Evolutionary conservation across 2,113 vertebrate genomes (phyloP), one percentile per base, ranked within the genome.

Genomic region (Daphoenositta chrysoptera): DNA sequence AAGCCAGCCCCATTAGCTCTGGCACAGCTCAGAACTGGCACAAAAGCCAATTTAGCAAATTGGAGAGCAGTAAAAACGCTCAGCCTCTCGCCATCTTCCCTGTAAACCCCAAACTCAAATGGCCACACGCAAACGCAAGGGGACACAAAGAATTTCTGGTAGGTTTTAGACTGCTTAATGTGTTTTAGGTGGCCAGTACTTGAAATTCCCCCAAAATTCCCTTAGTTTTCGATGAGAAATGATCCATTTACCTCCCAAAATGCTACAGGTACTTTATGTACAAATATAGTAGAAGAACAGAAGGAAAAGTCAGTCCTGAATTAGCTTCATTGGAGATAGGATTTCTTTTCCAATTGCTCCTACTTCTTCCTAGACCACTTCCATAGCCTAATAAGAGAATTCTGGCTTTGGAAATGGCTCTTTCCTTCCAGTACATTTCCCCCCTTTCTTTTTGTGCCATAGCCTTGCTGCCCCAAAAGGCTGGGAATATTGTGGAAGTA

Each of bases 241-340:
- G 9, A n/a, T 24, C 14, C 3, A 19, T 16, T 64, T 8, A 15
- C 53, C 61, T 44, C 68, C 37, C 37, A 80, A 64, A 82, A 40
- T 15, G 3, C 4, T 63, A 0, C 2, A 17, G n/a, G 23, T 11
- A 12, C 8, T 26, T 78, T 20, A 44, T 58, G 37, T 53, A 42
- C 2, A 35, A n/a, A 48, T 57, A 31, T 0, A 28, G 7, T 2
- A 39, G 24, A 65, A 3, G 12, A 77, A 30, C 45, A 72, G 48
- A 76, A 42, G 18, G n/a, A 58, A 45, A 81, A 77, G 5, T 11
- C 33, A 48, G 40, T 56, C 24, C 17, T 64, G 27, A 60, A 51
- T 20, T 64, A 56, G 8, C 6, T 60, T 54, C 15, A 50, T 54
- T 27, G 40, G 8, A 70, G 24, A 50, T 1, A 45, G 35, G 26